Evolutionary conservation across 2,888 invertebrate species (phyloP).

Genomic region (Gastrophysa polygoni): DNA sequence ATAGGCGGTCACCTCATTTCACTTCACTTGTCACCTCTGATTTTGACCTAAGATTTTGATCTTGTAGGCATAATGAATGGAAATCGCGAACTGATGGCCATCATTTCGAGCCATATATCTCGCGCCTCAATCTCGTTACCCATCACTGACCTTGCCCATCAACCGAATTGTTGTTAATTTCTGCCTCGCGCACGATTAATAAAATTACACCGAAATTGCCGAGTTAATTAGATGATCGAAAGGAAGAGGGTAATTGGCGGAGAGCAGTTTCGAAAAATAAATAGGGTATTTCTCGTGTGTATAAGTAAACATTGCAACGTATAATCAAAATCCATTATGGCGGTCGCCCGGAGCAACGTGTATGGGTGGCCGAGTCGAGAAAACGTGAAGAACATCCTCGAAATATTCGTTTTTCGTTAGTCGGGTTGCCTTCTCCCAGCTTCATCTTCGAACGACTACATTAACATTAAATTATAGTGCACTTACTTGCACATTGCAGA

Average conservation of each 20-base stretch:
- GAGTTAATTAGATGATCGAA: neutral
- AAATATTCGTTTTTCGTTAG: neutral
- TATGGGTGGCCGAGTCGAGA: neutral
- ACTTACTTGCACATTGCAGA: no score
- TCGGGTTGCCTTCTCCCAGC: neutral
- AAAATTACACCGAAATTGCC: neutral
- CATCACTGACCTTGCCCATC: neutral
- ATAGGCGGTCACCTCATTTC: no score
- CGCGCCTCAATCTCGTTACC: neutral
- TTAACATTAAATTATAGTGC: no score
- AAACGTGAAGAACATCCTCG: neutral
- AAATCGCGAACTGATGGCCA: no score
- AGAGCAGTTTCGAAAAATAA: neutral
- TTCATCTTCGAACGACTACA: no score
- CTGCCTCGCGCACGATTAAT: neutral
- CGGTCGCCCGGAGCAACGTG: neutral
- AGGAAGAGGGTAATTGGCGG: neutral
- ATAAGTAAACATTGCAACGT: neutral
- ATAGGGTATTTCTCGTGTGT: slow-evolving; percentile 1
- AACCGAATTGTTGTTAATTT: neutral
- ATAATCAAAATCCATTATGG: neutral
- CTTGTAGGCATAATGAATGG: no score
- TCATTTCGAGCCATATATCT: no score
- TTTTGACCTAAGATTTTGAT: no score
- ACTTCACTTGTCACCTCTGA: no score